Percentiles rank a stretch among this genome's conserved stretches.
phyloP scores from a whole-genome alignment of 2,888 invertebrate species.

The Andricus curvator region DNA sequence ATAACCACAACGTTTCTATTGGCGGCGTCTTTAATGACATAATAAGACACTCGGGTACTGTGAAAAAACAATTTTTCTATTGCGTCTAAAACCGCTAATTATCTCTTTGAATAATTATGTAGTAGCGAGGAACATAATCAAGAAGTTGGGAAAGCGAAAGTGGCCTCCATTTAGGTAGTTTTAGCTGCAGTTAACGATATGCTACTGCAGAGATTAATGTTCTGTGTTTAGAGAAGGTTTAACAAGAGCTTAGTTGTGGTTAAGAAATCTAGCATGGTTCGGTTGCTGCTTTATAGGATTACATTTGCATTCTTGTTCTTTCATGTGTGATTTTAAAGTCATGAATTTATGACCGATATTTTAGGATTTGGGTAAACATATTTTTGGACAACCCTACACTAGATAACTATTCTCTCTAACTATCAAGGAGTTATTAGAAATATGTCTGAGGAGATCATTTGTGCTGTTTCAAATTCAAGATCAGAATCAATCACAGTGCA shows the following conservation, averaged over 20 bases:
- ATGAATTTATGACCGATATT: not conserved
- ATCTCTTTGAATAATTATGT: conserved; percentile 24
- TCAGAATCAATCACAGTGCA: too few species aligned
- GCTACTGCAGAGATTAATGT: conserved; percentile 21
- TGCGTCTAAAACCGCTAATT: conserved; percentile 36
- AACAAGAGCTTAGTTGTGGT: conserved; percentile 22
- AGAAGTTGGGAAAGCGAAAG: conserved; percentile 39
- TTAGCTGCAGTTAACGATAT: conserved; percentile 29
- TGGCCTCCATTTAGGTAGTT: conserved; percentile 23
- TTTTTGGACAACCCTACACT: not conserved
- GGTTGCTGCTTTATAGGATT: not conserved
- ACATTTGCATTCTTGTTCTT: not conserved
- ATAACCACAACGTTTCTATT: not conserved
- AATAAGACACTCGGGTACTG: conserved; percentile 40
- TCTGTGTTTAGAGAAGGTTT: conserved; percentile 32
- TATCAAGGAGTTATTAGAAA: too few species aligned
- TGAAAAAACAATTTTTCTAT: conserved; percentile 49
- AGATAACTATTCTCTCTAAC: too few species aligned
- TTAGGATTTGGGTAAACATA: not conserved
- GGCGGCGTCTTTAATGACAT: conserved; percentile 5
- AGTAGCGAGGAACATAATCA: conserved; percentile 28
- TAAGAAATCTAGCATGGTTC: not conserved
- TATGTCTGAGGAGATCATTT: too few species aligned
- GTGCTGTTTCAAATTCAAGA: too few species aligned
- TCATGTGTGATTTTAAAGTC: not conserved